Base-by-base conservation (phyloP, 37 sponge, comb jelly and placozoan genomes). In the Spongilla lacustris region DNA sequence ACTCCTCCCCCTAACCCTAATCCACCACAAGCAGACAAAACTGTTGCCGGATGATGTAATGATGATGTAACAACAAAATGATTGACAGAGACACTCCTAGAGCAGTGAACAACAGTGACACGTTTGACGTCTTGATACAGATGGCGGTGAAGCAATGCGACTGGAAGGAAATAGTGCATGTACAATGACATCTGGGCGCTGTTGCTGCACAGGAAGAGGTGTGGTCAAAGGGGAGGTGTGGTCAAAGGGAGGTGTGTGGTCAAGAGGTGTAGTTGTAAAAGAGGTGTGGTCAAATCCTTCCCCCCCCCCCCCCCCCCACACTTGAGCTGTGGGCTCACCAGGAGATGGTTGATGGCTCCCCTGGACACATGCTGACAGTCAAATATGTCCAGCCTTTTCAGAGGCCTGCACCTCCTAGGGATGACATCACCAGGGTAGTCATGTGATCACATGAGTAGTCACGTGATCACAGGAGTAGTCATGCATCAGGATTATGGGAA, bases 111-210 rank as follows among this genome's bases (percentile, higher is more conserved):
- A 95, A 72, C 95, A 95, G 28, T 79, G 89, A 81, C 95, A 95
- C 38, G 78, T 48, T 8, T 75, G 78, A 27, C 78, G 66, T 6
- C 73, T 79, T 11, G 75, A 38, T 8, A 67, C 24, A 26, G 82
- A 29, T 2, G 87, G 82, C 33, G 91, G 82, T 2, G 83, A 85
- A n/a, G 94, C 77, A 58, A 84, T 86, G 6, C 41, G 41, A 36
- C 88, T 79, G n/a, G 97, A 92, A 24, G 97, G 93, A 81, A 96
- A 96, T 75, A 95, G 94, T 50, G 97, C 97, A 28, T 96, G 97
- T 14, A 96, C 94, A 38, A 74, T 91, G 34, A 96, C 50, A 5
- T 86, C 92, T 32, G 81, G 90, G 21, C 87, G 81, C 26, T 68
- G 36, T 66, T 36, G 46, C 96, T 96, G 78, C 0, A 80, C 33